Evolutionary conservation across 2,888 invertebrate species (phyloP).

Genomic region (Cosmia trapezina): DNA sequence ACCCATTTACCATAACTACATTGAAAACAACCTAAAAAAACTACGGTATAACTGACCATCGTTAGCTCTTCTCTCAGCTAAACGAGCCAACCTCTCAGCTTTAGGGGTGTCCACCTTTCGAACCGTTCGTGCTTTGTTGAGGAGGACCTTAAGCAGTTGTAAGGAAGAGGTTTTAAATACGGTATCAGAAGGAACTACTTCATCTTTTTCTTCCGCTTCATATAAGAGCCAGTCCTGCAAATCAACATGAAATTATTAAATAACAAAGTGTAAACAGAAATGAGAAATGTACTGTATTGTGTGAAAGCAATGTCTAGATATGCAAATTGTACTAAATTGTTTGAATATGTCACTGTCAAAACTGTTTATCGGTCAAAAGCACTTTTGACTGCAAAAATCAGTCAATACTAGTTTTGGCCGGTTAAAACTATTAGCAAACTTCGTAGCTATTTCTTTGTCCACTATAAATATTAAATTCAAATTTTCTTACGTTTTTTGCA

Average conservation of each 20-base stretch:
- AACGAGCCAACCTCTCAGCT: constrained; percentile 84
- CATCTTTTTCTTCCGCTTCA: constrained; percentile 69
- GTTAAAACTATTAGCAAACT: background rate
- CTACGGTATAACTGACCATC: constrained; percentile 80
- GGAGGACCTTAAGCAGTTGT: constrained; percentile 83
- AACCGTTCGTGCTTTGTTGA: constrained; percentile 79
- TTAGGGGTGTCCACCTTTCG: constrained; percentile 80
- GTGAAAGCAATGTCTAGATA: background rate
- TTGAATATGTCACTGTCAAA: background rate
- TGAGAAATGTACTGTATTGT: background rate
- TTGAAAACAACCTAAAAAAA: background rate
- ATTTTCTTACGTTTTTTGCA: too few species aligned
- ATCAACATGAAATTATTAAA: background rate
- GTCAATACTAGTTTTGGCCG: background rate
- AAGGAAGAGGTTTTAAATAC: constrained; percentile 85
- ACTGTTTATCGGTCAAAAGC: background rate
- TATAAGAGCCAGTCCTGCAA: constrained; percentile 81
- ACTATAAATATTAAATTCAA: too few species aligned
- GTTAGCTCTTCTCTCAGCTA: constrained; percentile 88
- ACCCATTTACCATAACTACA: background rate
- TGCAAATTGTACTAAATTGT: background rate
- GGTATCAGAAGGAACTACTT: constrained; percentile 72
- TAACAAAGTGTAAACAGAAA: background rate
- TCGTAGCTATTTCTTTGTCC: background rate
- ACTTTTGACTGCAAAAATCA: background rate